Conservation (phyloP, 2,888 invertebrate genomes). For the Perdita meconis region DNA sequence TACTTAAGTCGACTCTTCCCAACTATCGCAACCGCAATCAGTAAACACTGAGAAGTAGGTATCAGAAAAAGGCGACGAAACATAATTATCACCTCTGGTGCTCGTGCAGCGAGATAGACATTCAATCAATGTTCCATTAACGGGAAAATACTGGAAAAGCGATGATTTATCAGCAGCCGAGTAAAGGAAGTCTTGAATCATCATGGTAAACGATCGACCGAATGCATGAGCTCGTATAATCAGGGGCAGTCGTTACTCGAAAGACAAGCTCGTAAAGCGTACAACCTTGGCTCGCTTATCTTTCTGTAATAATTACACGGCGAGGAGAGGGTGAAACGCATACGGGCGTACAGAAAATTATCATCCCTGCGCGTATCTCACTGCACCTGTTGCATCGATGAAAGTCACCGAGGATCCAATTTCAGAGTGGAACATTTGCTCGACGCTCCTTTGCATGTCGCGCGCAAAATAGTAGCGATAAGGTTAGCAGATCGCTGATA, state of each 20-base stretch:
- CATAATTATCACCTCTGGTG: slow-evolving; percentile 6
- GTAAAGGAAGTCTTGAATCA: slow-evolving; percentile 42
- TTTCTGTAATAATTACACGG: slow-evolving; percentile 59
- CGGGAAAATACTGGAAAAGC: slow-evolving; percentile 37
- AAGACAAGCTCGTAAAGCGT: slow-evolving; percentile 60
- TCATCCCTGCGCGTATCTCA: slow-evolving; percentile 23
- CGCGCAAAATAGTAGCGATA: neutral
- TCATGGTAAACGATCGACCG: slow-evolving; percentile 48
- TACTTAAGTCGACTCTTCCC: neutral
- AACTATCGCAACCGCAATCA: neutral
- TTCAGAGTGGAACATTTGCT: slow-evolving; percentile 9
- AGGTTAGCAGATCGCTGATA: neutral
- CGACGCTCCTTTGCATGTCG: slow-evolving; percentile 26
- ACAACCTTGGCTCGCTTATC: slow-evolving; percentile 45
- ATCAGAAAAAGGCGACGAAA: neutral
- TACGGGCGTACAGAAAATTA: slow-evolving; percentile 48
- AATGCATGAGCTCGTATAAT: slow-evolving; percentile 34
- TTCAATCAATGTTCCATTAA: slow-evolving; percentile 25
- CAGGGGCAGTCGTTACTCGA: slow-evolving; percentile 48
- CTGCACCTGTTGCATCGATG: slow-evolving; percentile 34
- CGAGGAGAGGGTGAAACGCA: slow-evolving; percentile 27
- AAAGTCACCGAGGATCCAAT: slow-evolving; percentile 33
- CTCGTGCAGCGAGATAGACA: neutral
- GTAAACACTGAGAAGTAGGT: neutral
- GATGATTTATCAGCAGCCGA: slow-evolving; percentile 25